phyloP scores from a whole-genome alignment of 1,140 invertebrate species.

The Chionoecetes opilio region DNA sequence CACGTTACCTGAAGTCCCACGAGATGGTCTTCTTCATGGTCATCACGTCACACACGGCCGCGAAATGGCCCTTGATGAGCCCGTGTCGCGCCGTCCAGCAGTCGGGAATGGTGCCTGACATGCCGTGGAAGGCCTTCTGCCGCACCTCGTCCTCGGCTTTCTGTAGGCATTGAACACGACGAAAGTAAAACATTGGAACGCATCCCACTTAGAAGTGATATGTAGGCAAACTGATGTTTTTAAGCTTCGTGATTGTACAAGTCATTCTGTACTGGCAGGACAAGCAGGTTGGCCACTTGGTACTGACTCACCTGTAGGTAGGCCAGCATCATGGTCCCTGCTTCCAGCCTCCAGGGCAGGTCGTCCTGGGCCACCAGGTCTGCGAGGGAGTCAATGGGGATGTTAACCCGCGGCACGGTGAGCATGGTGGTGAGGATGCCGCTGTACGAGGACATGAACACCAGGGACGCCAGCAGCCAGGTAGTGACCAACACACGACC shows the following conservation, averaged over 20 bases:
- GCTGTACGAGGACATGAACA: constrained; percentile 60
- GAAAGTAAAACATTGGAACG: background rate
- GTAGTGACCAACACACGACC: constrained; percentile 40
- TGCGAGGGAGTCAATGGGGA: constrained; percentile 67
- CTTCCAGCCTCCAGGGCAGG: constrained; percentile 57
- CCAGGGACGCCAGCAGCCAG: constrained; percentile 58
- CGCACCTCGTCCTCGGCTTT: constrained; percentile 52
- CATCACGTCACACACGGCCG: constrained; percentile 56
- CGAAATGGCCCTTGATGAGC: constrained; percentile 9
- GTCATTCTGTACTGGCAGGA: too few species aligned
- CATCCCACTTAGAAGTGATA: background rate
- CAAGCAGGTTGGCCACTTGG: too few species aligned
- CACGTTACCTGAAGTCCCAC: constrained; percentile 58
- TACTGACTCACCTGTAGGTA: constrained; percentile 12
- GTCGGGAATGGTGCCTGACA: constrained; percentile 30
- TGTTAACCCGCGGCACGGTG: constrained; percentile 60
- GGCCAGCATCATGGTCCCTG: constrained; percentile 34
- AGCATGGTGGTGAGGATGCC: constrained; percentile 65
- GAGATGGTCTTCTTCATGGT: constrained; percentile 64
- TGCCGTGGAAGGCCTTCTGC: background rate
- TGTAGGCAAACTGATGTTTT: too few species aligned
- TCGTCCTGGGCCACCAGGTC: constrained; percentile 54
- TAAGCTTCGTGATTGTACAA: too few species aligned
- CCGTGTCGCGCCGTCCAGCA: constrained; percentile 41
- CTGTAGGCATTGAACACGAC: background rate